Base-by-base conservation (phyloP, 2,888 invertebrate species). In the Trachelus troglodyta region DNA sequence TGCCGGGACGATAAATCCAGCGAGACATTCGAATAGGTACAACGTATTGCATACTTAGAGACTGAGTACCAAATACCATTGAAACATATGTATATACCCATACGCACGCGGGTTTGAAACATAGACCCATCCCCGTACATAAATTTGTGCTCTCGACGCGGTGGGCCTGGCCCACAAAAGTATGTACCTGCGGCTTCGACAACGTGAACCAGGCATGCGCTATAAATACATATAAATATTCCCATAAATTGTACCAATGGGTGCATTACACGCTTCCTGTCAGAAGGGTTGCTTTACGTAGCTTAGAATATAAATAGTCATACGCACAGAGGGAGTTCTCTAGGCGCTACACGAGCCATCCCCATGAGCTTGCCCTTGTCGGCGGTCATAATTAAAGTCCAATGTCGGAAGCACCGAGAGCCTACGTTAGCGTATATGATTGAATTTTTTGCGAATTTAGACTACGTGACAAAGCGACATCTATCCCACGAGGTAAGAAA, bases 191-290 rank as follows among this genome's bases (percentile, higher is more conserved):
- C 82, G 77, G 68, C 79, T 71, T 74, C 73, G 79, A 81, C 86
- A 86, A 78, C 79, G 40, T 74, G 68, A 71, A 74, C 78, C 74
- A 40, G 76, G 75, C 77, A 76, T 78, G 69, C 78, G 78, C 85
- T 87, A 88, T 86, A 89, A 89, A 89, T 87, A 87, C 87, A 83
- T 82, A 84, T 83, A 85, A 85, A 89, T 88, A 87, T 83, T 87
- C 86, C 84, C 88, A 88, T 89, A 89, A 89, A 89, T 89, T 87
- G 80, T 81, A 81, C 76, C 75, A 83, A 83, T 81, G 81, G 82
- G 81, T 84, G 83, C 85, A 81, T 85, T 87, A 87, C 86, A 85
- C 84, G 85, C 79, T 81, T 78, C 81, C 56, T 56, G 56, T 56
- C 56, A 56, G 56, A 56, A 56, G 56, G 56, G 56, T 9, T 23